phyloP scores from a whole-genome alignment of 2,888 invertebrate genomes.

The Bruchidius siliquastri region DNA sequence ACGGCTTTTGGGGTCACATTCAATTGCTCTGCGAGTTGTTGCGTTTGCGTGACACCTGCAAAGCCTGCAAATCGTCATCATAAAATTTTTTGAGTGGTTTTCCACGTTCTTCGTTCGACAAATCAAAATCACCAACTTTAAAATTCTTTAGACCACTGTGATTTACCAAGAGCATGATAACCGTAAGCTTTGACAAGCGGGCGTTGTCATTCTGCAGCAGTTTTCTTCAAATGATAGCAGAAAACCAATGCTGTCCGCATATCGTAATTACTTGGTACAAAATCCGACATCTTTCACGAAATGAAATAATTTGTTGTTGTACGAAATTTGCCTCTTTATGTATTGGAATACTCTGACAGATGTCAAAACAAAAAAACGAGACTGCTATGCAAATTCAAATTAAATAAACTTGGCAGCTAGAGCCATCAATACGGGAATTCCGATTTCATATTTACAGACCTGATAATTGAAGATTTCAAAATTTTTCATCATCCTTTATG shows the following conservation, averaged over 20 bases:
- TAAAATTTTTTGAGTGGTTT: slow-evolving; percentile 5
- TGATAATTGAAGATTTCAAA: too few species aligned
- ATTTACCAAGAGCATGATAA: neutral
- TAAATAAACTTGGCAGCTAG: too few species aligned
- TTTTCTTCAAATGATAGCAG: slow-evolving; percentile 1
- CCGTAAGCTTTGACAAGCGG: slow-evolving; percentile 2
- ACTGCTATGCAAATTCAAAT: too few species aligned
- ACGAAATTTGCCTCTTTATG: too few species aligned
- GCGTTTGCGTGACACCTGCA: neutral
- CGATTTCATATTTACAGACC: too few species aligned
- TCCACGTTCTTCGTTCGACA: slow-evolving; percentile 1
- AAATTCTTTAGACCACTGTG: neutral
- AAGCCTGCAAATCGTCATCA: slow-evolving; percentile 5
- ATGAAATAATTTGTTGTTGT: too few species aligned
- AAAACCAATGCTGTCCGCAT: neutral
- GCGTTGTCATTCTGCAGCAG: neutral
- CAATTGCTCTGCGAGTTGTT: slow-evolving; percentile 3
- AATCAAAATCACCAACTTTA: slow-evolving; percentile 1
- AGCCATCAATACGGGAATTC: too few species aligned
- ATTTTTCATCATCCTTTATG: too few species aligned
- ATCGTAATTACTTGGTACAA: neutral
- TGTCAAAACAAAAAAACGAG: too few species aligned
- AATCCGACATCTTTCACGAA: too few species aligned
- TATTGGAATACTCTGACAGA: too few species aligned
- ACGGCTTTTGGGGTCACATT: slow-evolving; percentile 5